Evolutionary conservation across 1,140 invertebrate genomes (phyloP).

Genomic region (Drosophila lacteicornis): DNA sequence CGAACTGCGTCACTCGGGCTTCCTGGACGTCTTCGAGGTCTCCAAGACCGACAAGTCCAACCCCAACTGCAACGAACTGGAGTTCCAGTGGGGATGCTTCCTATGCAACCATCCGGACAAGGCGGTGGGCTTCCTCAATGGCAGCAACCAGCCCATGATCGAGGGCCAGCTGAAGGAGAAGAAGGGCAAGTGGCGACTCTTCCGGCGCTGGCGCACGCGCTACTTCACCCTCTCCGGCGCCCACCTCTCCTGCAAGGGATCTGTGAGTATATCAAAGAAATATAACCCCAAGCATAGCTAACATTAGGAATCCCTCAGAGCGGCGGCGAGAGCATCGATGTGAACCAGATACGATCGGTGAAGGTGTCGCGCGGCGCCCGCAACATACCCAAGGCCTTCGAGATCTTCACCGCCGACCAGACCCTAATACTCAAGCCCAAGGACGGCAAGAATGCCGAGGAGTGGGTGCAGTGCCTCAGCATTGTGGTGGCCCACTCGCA

Average conservation of each 20-base stretch:
- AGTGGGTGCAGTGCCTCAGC: slow-evolving; percentile 96
- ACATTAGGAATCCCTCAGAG: slow-evolving; percentile 85
- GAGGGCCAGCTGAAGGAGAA: slow-evolving; percentile 98
- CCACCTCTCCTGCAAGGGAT: slow-evolving; percentile 94
- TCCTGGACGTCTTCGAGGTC: slow-evolving; percentile 96
- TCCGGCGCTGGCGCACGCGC: slow-evolving; percentile 95
- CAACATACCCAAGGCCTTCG: slow-evolving; percentile 97
- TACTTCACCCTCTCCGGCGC: slow-evolving; percentile 97
- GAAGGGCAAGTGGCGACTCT: slow-evolving; percentile 96
- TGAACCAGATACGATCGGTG: slow-evolving; percentile 96
- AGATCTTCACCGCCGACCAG: slow-evolving; percentile 97
- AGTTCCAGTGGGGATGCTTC: slow-evolving; percentile 84
- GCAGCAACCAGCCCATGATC: slow-evolving; percentile 90
- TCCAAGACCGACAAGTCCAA: slow-evolving; percentile 84
- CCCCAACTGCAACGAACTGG: slow-evolving; percentile 85
- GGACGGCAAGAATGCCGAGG: slow-evolving; percentile 96
- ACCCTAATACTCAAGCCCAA: slow-evolving; percentile 96
- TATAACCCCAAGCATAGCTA: not conserved
- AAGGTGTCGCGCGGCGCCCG: slow-evolving; percentile 93
- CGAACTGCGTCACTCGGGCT: slow-evolving; percentile 94
- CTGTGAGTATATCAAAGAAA: slow-evolving; percentile 87
- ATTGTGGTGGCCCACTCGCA: slow-evolving; percentile 94
- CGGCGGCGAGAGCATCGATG: slow-evolving; percentile 91
- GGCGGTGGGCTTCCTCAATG: slow-evolving; percentile 92
- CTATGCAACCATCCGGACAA: slow-evolving; percentile 95